These are phyloP conservation scores for Phyto melanocephala DNA, from an alignment of 2,888 invertebrate genomes.

Conservation along the genomic window DNA sequence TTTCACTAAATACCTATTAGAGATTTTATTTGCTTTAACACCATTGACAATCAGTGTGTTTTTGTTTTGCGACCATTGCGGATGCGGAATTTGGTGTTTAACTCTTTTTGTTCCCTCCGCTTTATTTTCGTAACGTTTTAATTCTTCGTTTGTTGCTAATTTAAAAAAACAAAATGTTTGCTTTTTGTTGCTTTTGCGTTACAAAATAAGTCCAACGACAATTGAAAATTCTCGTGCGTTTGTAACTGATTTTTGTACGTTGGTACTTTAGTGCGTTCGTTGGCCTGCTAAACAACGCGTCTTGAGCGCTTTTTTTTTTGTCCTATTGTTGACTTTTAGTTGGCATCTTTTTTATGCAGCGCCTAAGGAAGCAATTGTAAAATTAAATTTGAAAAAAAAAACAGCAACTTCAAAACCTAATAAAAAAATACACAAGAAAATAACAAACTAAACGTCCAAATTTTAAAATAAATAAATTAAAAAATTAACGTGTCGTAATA, in stretches of 20 bases:
- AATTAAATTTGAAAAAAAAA: not conserved
- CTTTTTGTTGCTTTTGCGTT: constrained; percentile 26
- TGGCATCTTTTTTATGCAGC: constrained; percentile 14
- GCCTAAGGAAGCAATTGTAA: constrained; percentile 26
- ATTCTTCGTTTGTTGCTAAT: constrained; percentile 49
- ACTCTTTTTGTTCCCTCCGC: constrained; percentile 49
- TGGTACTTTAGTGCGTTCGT: constrained; percentile 63
- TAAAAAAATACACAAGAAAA: not conserved
- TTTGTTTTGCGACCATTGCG: constrained; percentile 67
- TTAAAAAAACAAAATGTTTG: not conserved
- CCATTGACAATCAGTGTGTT: constrained; percentile 66
- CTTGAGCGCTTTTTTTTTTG: constrained; percentile 53
- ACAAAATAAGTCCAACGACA: constrained; percentile 45
- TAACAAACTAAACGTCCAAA: constrained; percentile 17
- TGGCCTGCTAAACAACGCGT: constrained; percentile 61
- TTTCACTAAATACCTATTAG: constrained; percentile 33
- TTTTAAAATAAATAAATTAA: constrained; percentile 29
- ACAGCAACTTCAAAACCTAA: not conserved
- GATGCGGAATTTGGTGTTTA: constrained; percentile 66
- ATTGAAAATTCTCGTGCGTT: constrained; percentile 58
- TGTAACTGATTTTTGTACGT: constrained; percentile 54
- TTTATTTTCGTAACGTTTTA: constrained; percentile 56
- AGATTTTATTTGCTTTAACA: constrained; percentile 57
- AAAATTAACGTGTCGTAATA: constrained; percentile 49
- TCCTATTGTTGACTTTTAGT: constrained; percentile 7